A percentile compares a stretch with the other conserved stretches of the same genome.
Conservation (phyloP, 2,888 invertebrate species). For the Synergus japonicus region DNA sequence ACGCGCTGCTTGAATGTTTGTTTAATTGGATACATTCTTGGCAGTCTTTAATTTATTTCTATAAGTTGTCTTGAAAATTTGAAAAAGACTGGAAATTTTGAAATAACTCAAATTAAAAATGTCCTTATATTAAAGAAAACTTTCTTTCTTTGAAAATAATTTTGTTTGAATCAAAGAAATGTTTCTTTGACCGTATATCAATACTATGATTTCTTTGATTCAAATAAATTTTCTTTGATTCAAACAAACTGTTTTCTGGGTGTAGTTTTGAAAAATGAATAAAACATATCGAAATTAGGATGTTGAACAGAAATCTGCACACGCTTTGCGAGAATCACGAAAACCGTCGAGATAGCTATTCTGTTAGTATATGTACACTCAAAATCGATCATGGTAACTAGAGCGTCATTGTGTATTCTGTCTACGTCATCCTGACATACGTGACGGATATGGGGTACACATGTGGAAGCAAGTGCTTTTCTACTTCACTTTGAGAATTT, state of each 20-base stretch:
- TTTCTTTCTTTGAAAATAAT: too few species aligned
- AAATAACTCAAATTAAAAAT: too few species aligned
- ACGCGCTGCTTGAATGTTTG: too few species aligned
- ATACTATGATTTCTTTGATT: too few species aligned
- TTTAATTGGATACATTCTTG: too few species aligned
- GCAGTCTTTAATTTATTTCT: too few species aligned
- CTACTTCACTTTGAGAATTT: background rate
- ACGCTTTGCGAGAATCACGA: constrained; percentile 13
- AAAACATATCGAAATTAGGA: constrained; percentile 18
- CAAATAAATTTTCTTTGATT: too few species aligned
- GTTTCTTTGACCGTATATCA: too few species aligned
- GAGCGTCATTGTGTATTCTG: constrained; percentile 34
- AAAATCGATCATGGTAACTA: constrained; percentile 31
- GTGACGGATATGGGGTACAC: constrained; percentile 20
- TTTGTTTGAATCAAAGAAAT: too few species aligned
- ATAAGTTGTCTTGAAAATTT: too few species aligned
- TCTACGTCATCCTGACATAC: constrained; percentile 9
- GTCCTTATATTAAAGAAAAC: too few species aligned
- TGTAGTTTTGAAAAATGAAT: constrained; percentile 18
- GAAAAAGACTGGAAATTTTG: background rate
- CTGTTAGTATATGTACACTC: constrained; percentile 1
- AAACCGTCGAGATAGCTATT: constrained; percentile 1
- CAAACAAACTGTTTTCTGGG: too few species aligned
- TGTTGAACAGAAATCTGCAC: constrained; percentile 33
- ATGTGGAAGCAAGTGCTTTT: constrained; percentile 27